These are phyloP conservation scores for Ivindomyrus marchei DNA, from an alignment of 2,113 vertebrate species.

Conservation along the genomic window DNA sequence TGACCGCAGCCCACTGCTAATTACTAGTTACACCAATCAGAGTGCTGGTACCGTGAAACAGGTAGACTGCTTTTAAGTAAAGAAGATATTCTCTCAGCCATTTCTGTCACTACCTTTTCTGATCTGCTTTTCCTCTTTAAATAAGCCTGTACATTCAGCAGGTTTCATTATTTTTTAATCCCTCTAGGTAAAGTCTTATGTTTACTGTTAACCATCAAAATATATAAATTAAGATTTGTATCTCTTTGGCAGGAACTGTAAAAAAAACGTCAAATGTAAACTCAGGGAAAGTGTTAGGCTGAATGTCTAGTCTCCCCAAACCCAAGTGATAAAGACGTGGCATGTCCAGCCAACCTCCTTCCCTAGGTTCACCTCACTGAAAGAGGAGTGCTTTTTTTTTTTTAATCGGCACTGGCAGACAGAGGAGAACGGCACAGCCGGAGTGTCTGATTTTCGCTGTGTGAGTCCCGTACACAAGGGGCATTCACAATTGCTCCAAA, in stretches of 20 bases:
- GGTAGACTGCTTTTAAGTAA: constrained; percentile 71
- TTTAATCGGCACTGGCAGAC: background rate
- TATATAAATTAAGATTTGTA: background rate
- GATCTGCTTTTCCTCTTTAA: constrained; percentile 38
- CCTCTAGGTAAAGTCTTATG: background rate
- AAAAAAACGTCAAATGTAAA: background rate
- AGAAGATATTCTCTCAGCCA: constrained; percentile 52
- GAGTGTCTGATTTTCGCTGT: constrained; percentile 9
- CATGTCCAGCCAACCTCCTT: background rate
- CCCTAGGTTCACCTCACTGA: constrained; percentile 1
- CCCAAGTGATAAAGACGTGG: background rate
- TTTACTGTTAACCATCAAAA: background rate
- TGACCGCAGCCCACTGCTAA: constrained; percentile 83
- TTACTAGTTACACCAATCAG: constrained; percentile 84
- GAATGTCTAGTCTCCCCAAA: background rate
- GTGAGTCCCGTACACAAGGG: background rate
- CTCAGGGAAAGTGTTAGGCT: background rate
- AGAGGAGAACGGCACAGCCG: background rate
- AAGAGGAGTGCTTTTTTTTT: background rate
- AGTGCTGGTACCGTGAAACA: constrained; percentile 67
- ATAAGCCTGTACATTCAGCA: background rate
- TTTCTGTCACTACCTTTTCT: constrained; percentile 31
- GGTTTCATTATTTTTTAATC: background rate
- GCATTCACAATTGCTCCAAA: background rate
- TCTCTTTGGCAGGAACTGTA: background rate